A percentile compares a stretch with the other conserved stretches of the same genome.
phyloP scores from a whole-genome alignment of 2,113 vertebrate species.

The Hippopotamus amphibius region DNA sequence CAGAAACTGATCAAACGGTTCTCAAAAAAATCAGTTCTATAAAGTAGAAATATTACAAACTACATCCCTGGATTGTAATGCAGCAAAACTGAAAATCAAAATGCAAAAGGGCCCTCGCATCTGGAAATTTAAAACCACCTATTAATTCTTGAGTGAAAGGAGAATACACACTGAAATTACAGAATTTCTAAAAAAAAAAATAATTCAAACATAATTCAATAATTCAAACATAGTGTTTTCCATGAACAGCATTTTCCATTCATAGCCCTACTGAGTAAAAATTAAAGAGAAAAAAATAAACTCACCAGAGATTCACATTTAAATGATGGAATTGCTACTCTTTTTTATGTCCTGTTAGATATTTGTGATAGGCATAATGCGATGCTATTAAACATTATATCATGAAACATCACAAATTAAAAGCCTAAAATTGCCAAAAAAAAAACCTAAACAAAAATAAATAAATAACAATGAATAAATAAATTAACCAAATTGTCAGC shows the following conservation, averaged over 20 bases:
- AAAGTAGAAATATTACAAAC: constrained; percentile 23
- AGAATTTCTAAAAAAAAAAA: constrained; percentile 7
- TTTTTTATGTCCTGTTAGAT: too few species aligned
- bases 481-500: neutral
- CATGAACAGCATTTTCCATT: neutral
- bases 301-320: neutral
- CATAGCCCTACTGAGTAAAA: neutral
- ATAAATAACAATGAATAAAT: neutral
- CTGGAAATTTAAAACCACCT: neutral
- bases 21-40: neutral
- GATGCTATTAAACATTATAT: too few species aligned
- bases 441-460: too few species aligned
- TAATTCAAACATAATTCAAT: neutral
- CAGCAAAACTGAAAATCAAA: neutral
- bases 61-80: neutral
- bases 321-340: too few species aligned
- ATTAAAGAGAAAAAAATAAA: neutral
- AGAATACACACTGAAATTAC: neutral
- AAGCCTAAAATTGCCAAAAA: too few species aligned
- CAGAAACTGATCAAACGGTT: neutral
- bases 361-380: too few species aligned
- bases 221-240: neutral
- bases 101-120: neutral
- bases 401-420: too few species aligned
- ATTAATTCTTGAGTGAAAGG: neutral